Conservation (phyloP, 2,797 vertebrate species). For the Periparus ater region DNA sequence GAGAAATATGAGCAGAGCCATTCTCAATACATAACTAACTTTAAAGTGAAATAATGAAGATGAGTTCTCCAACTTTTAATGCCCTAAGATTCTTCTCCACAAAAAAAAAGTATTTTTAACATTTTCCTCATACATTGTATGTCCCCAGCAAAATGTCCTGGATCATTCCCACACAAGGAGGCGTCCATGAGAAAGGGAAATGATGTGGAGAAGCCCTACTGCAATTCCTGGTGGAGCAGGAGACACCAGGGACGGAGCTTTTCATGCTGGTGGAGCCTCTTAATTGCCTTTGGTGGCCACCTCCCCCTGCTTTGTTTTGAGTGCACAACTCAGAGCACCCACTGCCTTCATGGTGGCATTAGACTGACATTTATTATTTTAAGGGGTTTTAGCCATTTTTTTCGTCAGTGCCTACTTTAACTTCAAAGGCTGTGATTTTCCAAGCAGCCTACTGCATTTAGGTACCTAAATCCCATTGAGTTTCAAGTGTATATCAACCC, state of each 20-base stretch:
- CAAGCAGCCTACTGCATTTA: conserved; percentile 45
- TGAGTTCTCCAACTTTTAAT: conserved; percentile 63
- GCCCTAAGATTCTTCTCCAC: conserved; percentile 25
- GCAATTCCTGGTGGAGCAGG: not conserved
- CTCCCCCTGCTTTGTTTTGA: accelerated
- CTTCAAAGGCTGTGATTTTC: conserved; percentile 38
- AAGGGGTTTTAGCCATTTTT: not conserved
- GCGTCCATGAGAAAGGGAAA: not conserved
- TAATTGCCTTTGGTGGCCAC: accelerated
- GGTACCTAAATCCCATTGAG: conserved; percentile 35
- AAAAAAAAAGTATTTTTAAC: not conserved
- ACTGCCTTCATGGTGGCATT: not conserved
- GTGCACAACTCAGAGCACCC: not conserved
- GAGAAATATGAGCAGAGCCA: conserved; percentile 66
- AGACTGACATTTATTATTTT: not conserved
- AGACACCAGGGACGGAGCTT: not conserved
- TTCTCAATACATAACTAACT: conserved; percentile 71
- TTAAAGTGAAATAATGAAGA: conserved; percentile 76
- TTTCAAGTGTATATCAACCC: conserved; percentile 22
- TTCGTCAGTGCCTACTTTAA: not conserved
- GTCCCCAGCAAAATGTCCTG: not conserved
- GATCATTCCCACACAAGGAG: not conserved
- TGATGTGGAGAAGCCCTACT: not conserved
- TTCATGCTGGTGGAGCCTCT: not conserved
- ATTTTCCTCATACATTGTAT: not conserved